Evolutionary conservation across 2,888 invertebrate genomes (phyloP).

Genomic region (Eupeodes latifasciatus): DNA sequence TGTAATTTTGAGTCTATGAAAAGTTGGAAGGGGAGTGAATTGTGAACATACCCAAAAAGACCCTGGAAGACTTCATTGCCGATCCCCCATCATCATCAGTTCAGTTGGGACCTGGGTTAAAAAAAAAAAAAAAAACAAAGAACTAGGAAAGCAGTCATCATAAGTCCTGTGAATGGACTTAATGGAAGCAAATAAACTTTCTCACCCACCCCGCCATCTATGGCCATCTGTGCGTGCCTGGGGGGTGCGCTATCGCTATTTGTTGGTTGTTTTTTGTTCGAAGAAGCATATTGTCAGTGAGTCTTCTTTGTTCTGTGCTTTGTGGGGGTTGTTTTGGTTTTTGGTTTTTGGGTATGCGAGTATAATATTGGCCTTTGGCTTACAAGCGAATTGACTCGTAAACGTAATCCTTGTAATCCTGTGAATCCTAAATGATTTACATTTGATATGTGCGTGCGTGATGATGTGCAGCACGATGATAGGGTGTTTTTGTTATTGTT

Average conservation of each 20-base stretch:
- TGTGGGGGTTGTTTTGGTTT: constrained; percentile 54
- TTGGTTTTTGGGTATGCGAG: not conserved
- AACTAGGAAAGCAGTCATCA: constrained; percentile 72
- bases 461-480: constrained; percentile 36
- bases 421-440: constrained; percentile 76
- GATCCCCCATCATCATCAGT: constrained; percentile 24
- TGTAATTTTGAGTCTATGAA: constrained; percentile 3
- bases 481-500: constrained; percentile 24
- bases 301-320: constrained; percentile 28
- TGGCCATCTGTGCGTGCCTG: constrained; percentile 5
- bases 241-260: constrained; percentile 60
- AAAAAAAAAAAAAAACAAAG: not conserved
- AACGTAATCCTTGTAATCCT: constrained; percentile 76
- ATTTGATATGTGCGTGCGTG: constrained; percentile 73
- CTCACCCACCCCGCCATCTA: constrained; percentile 43
- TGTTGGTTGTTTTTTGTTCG: constrained; percentile 38
- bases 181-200: constrained; percentile 76
- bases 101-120: not conserved
- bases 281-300: constrained; percentile 62
- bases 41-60: not conserved
- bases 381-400: constrained; percentile 76
- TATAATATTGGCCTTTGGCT: constrained; percentile 72
- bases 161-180: constrained; percentile 75
- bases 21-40: not conserved
- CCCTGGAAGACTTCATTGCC: constrained; percentile 3